A percentile compares a stretch with the other conserved stretches of the same genome.
These are phyloP conservation scores for Suillia variegata DNA, from an alignment of 2,888 invertebrate genomes.

Conservation along the genomic window DNA sequence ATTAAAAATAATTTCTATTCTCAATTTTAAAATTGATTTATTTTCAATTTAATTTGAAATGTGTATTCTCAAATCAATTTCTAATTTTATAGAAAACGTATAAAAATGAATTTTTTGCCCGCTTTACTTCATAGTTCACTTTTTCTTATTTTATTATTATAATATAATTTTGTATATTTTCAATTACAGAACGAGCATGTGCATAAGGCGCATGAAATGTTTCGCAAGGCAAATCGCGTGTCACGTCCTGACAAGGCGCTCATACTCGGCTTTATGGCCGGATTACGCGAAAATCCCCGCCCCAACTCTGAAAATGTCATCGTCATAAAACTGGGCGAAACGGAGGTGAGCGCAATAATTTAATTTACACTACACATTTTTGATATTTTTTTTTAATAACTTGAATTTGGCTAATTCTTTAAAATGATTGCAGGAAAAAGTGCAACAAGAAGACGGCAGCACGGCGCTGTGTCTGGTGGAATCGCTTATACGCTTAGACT, in stretches of 20 bases:
- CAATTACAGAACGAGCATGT: slow-evolving; percentile 87
- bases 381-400: slow-evolving; percentile 7
- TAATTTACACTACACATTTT: not conserved
- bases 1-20: too few relatives aligned
- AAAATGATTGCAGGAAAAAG: slow-evolving; percentile 78
- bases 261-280: slow-evolving; percentile 98
- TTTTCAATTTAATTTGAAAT: not conserved
- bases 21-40: not conserved
- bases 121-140: not conserved
- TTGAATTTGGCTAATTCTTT: too few relatives aligned
- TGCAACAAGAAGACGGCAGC: slow-evolving; percentile 83
- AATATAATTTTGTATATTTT: not conserved
- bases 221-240: slow-evolving; percentile 92
- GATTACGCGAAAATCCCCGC: slow-evolving; percentile 96
- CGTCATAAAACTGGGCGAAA: slow-evolving; percentile 93
- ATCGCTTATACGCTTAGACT: slow-evolving; percentile 98
- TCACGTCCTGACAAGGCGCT: slow-evolving; percentile 96
- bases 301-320: slow-evolving; percentile 96
- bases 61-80: not conserved
- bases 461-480: slow-evolving; percentile 69
- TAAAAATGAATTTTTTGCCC: not conserved
- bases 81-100: too few relatives aligned
- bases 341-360: slow-evolving; percentile 69
- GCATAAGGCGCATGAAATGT: slow-evolving; percentile 97
- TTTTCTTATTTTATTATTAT: not conserved